These are phyloP conservation scores for Gerris lacustris DNA, from an alignment of 2,888 invertebrate genomes.

Conservation along the genomic window DNA sequence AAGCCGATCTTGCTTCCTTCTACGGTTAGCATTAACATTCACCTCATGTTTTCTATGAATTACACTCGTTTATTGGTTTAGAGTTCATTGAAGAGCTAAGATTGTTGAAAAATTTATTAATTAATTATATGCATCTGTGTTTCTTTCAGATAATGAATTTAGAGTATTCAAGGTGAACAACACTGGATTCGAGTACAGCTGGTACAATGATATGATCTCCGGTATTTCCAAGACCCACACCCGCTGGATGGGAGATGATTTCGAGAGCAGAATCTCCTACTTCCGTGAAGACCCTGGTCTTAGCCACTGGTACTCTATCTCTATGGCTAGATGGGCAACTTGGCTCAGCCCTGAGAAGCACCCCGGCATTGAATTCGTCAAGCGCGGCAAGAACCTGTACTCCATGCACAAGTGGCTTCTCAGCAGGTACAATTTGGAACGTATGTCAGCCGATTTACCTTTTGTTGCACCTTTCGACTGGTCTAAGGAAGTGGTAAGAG, in stretches of 20 bases:
- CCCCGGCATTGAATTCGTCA: neutral
- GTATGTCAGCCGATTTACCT: constrained; percentile 43
- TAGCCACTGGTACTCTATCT: constrained; percentile 40
- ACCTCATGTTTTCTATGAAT: too few species aligned
- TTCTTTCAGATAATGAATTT: neutral
- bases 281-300: constrained; percentile 60
- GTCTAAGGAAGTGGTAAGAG: constrained; percentile 34
- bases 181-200: constrained; percentile 26
- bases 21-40: neutral
- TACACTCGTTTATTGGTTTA: too few species aligned
- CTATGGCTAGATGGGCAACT: constrained; percentile 38
- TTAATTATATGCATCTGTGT: neutral
- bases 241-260: neutral
- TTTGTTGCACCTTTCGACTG: constrained; percentile 41
- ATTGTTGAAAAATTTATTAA: too few species aligned
- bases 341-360: constrained; percentile 32
- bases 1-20: neutral
- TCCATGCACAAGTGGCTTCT: constrained; percentile 43
- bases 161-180: constrained; percentile 24
- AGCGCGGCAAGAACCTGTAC: neutral
- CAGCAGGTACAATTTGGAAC: constrained; percentile 45
- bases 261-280: constrained; percentile 49
- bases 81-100: too few species aligned
- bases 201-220: constrained; percentile 21
- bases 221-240: constrained; percentile 18